Base-by-base conservation (phyloP, 2,797 vertebrate species). In the Arnoldichthys spilopterus region DNA sequence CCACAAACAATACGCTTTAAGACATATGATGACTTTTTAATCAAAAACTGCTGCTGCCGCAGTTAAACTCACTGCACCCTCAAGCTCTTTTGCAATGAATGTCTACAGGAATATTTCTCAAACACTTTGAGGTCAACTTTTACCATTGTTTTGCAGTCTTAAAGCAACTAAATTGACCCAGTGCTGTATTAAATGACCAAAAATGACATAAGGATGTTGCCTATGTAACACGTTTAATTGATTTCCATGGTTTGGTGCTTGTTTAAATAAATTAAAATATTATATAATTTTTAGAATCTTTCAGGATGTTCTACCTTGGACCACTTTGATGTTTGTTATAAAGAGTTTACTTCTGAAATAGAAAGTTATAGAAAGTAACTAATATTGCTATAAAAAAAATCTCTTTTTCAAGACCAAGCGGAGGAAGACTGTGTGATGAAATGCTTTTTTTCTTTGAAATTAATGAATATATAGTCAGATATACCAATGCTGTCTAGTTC, bases 1-100 rank as follows among this genome's bases (percentile, higher is more conserved):
- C 47, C 66, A 68, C 66, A 54, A 70, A 70, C 68, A 70, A 54
- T 34, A 34, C n/a, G 2, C 28, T 32, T 66, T 40, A 66, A 66
- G n/a, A 37, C 62, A 40, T 66, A 40, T n/a, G n/a, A 62, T 62
- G 59, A 32, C 28, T 62, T 62, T 62, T 62, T 62, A 62, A 62
- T 62, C 28, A 62, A 34, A 62, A 34, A 32, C 59, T 20, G 28
- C 59, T 62, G 59, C 16, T 9, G 59, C 59, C 20, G 16, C 59
- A 34, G 59, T 62, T 62, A 7, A 34, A 30, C 18, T 34, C 30
- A 18, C 59, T 34, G 30, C 11, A 16, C 59, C 34, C 30, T 62
- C 34, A 62, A 34, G 6, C 30, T 18, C 30, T 34, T 62, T 62
- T 62, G 18, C 30, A 34, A 6, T 2, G 8, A 34, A 62, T 32